phyloP scores from a whole-genome alignment of 2,888 invertebrate genomes.

The Noctua janthe region DNA sequence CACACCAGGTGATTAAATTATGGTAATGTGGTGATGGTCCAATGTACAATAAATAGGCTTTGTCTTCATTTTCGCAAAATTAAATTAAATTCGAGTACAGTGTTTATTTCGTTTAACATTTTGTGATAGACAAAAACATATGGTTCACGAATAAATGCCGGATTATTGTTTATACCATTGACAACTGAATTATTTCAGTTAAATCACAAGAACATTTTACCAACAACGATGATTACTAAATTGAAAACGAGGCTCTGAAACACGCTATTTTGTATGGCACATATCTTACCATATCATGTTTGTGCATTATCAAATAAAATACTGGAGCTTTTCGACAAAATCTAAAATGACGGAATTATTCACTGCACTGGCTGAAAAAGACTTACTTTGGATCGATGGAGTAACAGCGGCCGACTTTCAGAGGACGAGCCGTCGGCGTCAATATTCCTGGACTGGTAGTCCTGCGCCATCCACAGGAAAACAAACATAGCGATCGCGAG shows the following conservation, averaged over 20 bases:
- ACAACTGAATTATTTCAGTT: not conserved
- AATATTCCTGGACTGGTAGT: constrained; percentile 82
- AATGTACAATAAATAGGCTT: constrained; percentile 15
- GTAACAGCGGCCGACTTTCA: constrained; percentile 82
- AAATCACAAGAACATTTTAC: not conserved
- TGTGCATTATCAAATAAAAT: not conserved
- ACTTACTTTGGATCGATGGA: constrained; percentile 81
- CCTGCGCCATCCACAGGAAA: constrained; percentile 89
- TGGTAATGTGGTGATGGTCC: constrained; percentile 12
- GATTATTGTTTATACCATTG: not conserved
- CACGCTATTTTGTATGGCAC: not conserved
- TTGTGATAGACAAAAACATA: not conserved
- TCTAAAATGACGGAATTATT: not conserved
- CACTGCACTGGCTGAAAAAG: not conserved
- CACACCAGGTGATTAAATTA: constrained; percentile 38
- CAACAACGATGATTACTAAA: not conserved
- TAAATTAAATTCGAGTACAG: constrained; percentile 6
- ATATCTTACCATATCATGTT: not conserved
- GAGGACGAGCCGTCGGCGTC: constrained; percentile 84
- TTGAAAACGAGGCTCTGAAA: not conserved
- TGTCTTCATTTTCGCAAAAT: constrained; percentile 15
- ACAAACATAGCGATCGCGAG: constrained; percentile 92
- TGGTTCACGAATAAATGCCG: not conserved
- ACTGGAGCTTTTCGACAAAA: not conserved
- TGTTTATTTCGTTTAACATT: constrained; percentile 2